Conservation (phyloP, 2,888 invertebrate species). For the Arge pagana region DNA sequence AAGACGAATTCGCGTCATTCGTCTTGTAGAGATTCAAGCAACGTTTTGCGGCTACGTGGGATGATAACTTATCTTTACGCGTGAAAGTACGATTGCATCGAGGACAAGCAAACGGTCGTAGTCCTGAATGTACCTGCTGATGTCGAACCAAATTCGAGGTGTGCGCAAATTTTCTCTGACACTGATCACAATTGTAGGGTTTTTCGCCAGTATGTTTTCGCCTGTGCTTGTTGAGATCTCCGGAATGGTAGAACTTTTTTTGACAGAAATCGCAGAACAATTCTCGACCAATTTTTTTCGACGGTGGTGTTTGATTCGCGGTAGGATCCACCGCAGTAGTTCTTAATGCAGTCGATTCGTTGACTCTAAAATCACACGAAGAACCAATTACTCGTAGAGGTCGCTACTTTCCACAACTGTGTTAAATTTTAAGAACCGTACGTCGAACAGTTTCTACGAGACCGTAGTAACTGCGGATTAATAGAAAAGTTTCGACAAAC, state of each 20-base stretch:
- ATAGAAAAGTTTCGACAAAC: too few species aligned
- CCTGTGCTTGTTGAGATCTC: constrained; percentile 37
- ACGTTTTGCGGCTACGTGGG: constrained; percentile 26
- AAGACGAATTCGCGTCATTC: too few species aligned
- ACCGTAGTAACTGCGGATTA: too few species aligned
- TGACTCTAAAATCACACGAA: too few species aligned
- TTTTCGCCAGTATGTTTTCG: constrained; percentile 44
- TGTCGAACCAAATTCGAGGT: constrained; percentile 43
- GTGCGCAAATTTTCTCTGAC: constrained; percentile 42
- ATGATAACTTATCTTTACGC: constrained; percentile 32
- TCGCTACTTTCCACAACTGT: too few species aligned
- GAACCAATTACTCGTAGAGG: too few species aligned
- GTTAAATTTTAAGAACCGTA: too few species aligned
- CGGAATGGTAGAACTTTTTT: constrained; percentile 35
- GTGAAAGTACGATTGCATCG: constrained; percentile 39
- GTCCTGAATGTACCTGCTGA: constrained; percentile 39
- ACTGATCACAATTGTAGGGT: constrained; percentile 40
- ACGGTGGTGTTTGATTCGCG: too few species aligned
- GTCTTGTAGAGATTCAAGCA: constrained; percentile 25
- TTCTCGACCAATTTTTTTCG: constrained; percentile 6
- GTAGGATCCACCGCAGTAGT: not conserved
- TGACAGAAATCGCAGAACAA: constrained; percentile 34
- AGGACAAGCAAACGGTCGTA: constrained; percentile 38
- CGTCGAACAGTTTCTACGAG: too few species aligned
- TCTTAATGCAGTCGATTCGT: not conserved